These are phyloP conservation scores for Lepisosteus osseus DNA, from an alignment of 2,113 vertebrate species.

Conservation along the genomic window DNA sequence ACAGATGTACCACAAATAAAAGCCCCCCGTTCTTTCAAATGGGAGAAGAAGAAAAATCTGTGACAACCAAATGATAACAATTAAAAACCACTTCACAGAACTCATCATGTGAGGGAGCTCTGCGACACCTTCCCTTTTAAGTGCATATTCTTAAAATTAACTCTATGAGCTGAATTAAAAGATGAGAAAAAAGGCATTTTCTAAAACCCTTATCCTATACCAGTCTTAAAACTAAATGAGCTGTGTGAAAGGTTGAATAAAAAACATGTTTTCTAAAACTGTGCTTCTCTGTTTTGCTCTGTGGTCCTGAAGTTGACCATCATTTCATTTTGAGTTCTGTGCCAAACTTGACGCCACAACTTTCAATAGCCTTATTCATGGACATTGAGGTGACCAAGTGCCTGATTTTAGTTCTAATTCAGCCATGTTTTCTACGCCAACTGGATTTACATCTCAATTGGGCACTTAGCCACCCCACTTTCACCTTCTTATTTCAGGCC, in stretches of 20 bases:
- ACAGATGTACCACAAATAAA: not conserved
- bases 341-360: constrained; percentile 20
- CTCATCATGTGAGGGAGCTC: not conserved
- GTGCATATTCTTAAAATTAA: too few species aligned
- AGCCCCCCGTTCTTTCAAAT: not conserved
- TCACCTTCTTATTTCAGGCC: constrained; percentile 29
- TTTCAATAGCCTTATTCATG: constrained; percentile 23
- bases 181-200: too few species aligned
- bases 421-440: constrained; percentile 7
- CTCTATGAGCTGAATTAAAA: too few species aligned
- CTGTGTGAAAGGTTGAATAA: constrained; percentile 29
- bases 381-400: not conserved
- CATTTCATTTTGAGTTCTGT: not conserved
- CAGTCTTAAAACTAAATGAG: not conserved
- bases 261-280: constrained; percentile 15
- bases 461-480: constrained; percentile 26
- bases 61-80: not conserved
- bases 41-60: not conserved
- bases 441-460: constrained; percentile 24
- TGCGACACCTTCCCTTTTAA: too few species aligned
- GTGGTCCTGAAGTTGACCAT: constrained; percentile 6
- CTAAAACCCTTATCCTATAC: too few species aligned
- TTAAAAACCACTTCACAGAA: not conserved
- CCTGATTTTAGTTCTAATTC: constrained; percentile 5
- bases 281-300: constrained; percentile 20